Base-by-base conservation (phyloP, 1,140 invertebrate genomes). In the Proales similis region DNA sequence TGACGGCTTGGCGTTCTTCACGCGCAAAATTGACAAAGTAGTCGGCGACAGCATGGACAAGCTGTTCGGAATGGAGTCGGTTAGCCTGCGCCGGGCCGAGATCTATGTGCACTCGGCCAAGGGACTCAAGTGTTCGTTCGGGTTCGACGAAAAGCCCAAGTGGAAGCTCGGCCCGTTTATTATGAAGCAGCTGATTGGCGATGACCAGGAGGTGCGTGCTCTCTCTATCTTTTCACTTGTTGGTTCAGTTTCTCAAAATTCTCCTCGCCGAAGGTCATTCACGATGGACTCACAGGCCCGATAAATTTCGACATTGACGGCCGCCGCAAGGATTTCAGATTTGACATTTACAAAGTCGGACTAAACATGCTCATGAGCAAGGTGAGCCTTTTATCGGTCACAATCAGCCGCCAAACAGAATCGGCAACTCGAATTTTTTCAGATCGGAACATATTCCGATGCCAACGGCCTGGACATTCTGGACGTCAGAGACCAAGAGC, bases 341-440 rank as follows among this genome's bases (percentile, higher is more conserved):
- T 61, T 17, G 39, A 30, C 3, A 45, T 61, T 19, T 61, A 24
- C 12, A 43, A 61, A 45, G 39, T 61, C 11, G 24, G 11, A 0
- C 14, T 43, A 61, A 61, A 61, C 47, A n/a, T 19, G 20, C 36
- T 42, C 17, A 12, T 57, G 32, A 57, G 17, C 27, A 57, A 57
- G 30, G 51, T 42, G 30, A 42, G 11, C 19, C 17, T 53, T 26
- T 42, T 26, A n/a, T n/a, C n/a, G n/a, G n/a, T n/a, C n/a, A n/a
- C n/a, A n/a, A n/a, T n/a, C n/a, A n/a, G n/a, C n/a, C n/a, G n/a
- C n/a, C n/a, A n/a, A n/a, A 57, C 22, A 22, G 19, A 14, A 33
- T 24, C 12, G 12, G 19, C 27, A n/a, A n/a, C 17, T 22, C 14
- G 38, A 20, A 39, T 1, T 20, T 2, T 12, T 17, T 36, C 42